These are phyloP conservation scores for Plebejus argus DNA, from an alignment of 2,888 invertebrate species.

Conservation along the genomic window DNA sequence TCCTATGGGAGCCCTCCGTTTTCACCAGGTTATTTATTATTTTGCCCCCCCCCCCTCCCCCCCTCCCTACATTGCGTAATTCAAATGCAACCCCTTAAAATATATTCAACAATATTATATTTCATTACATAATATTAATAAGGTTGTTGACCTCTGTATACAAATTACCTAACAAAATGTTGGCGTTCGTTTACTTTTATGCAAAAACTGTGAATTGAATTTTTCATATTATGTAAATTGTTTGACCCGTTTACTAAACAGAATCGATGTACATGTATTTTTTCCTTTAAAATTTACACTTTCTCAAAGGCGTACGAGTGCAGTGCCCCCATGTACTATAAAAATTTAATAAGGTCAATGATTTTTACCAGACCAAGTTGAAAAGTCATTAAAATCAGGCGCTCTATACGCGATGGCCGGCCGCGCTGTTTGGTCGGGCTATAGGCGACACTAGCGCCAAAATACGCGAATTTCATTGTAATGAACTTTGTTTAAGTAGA, in stretches of 20 bases:
- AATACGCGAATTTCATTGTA: neutral
- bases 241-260: neutral
- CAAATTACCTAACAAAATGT: neutral
- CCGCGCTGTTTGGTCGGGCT: conserved; percentile 47
- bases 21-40: too few relatives aligned
- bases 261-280: neutral
- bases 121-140: too few relatives aligned
- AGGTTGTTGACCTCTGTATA: neutral
- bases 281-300: conserved; percentile 8
- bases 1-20: too few relatives aligned
- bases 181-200: neutral
- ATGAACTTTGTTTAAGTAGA: conserved; percentile 4
- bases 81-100: too few relatives aligned
- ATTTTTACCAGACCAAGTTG: conserved; percentile 50
- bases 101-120: too few relatives aligned
- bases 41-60: too few relatives aligned
- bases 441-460: conserved; percentile 48
- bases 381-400: conserved; percentile 38
- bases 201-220: neutral
- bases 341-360: conserved; percentile 47
- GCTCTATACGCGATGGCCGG: neutral
- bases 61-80: too few relatives aligned
- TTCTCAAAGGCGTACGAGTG: conserved; percentile 10
- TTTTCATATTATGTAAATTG: neutral
- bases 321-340: conserved; percentile 17